Evolutionary conservation across 2,113 vertebrate genomes (phyloP).

Genomic region (Cynocephalus volans): DNA sequence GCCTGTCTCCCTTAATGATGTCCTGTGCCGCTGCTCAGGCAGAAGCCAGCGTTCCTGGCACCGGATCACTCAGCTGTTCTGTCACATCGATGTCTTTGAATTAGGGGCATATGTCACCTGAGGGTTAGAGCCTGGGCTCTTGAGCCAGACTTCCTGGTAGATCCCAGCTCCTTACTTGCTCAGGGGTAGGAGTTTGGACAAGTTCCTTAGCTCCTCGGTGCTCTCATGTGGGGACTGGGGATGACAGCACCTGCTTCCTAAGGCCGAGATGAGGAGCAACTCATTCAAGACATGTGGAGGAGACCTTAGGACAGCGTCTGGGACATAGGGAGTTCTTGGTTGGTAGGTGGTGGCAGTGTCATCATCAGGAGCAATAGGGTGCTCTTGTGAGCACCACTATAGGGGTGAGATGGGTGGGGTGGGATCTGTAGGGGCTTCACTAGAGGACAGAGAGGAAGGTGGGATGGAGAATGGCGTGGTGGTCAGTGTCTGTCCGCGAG

Average conservation of each 20-base stretch:
- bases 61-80: accelerated
- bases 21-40: accelerated
- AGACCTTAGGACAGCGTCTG: not conserved
- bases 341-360: no score
- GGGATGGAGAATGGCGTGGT: not conserved
- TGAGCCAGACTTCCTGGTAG: not conserved
- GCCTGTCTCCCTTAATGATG: not conserved
- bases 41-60: not conserved
- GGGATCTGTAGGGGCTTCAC: not conserved
- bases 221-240: not conserved
- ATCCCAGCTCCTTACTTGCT: not conserved
- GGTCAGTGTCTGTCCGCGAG: not conserved
- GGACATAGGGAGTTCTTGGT: accelerated
- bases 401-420: not conserved
- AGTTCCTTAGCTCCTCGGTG: not conserved
- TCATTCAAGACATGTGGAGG: accelerated
- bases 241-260: no score
- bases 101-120: not conserved
- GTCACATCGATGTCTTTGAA: not conserved
- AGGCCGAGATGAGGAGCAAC: not conserved
- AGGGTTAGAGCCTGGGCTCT: not conserved
- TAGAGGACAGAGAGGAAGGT: not conserved
- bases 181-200: not conserved
- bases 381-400: not conserved
- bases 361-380: not conserved